These are phyloP conservation scores for Anser cygnoides DNA, from an alignment of 2,113 vertebrate species.

Conservation along the genomic window DNA sequence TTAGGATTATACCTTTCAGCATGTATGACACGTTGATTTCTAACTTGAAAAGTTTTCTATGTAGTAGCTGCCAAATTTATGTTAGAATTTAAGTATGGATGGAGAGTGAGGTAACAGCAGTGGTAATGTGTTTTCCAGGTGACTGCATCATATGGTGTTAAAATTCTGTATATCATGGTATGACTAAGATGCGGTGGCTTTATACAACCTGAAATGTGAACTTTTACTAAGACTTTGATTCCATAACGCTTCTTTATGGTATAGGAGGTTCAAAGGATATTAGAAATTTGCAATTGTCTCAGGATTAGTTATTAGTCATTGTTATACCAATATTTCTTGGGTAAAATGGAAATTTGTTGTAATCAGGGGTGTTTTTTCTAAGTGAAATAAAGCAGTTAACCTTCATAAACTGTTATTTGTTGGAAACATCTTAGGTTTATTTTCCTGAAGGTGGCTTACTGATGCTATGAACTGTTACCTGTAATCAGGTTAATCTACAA, in stretches of 20 bases:
- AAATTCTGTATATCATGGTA: background rate
- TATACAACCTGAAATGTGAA: background rate
- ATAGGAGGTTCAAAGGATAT: background rate
- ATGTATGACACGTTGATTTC: background rate
- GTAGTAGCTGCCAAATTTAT: background rate
- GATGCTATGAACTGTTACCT: slow-evolving; percentile 5
- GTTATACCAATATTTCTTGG: background rate
- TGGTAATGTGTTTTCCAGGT: background rate
- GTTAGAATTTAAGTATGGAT: background rate
- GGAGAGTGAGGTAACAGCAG: background rate
- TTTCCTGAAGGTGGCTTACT: slow-evolving; percentile 17
- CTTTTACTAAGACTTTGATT: background rate
- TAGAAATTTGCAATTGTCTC: background rate
- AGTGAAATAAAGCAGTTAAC: background rate
- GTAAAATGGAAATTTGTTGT: background rate
- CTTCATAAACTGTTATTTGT: background rate
- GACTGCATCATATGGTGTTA: background rate
- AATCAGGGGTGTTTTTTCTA: background rate
- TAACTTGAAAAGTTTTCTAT: background rate
- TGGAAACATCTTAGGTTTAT: background rate
- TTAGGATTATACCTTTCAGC: background rate
- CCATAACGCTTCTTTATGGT: background rate
- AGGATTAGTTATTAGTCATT: background rate
- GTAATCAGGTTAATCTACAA: background rate
- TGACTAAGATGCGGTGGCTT: background rate